Percentiles rank a stretch among this genome's conserved stretches.
Evolutionary conservation across 2,888 invertebrate genomes (phyloP).

Genomic region (Oxystoma pomonae): DNA sequence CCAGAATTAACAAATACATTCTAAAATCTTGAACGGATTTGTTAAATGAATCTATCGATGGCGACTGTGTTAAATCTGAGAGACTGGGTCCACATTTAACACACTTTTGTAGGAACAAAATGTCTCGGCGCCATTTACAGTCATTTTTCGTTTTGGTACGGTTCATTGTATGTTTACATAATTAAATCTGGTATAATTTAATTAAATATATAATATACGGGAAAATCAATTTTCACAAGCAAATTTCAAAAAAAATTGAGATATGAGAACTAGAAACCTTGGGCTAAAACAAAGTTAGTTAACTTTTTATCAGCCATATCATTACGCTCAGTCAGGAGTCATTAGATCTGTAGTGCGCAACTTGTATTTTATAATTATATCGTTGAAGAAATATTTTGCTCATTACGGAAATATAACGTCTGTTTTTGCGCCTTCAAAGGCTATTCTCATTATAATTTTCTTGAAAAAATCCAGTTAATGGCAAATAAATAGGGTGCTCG

Average conservation of each 20-base stretch:
- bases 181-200: no score
- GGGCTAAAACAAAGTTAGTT: no score
- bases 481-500: not conserved
- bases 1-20: no score
- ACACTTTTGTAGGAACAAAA: slow-evolving; percentile 22
- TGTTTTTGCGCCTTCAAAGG: not conserved
- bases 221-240: no score
- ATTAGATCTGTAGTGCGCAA: not conserved
- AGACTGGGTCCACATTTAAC: slow-evolving; percentile 17
- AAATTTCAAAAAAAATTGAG: no score
- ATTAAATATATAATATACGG: no score
- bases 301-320: not conserved
- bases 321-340: not conserved
- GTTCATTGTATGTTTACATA: no score
- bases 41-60: not conserved
- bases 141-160: slow-evolving; percentile 26
- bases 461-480: not conserved
- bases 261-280: no score
- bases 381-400: not conserved
- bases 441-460: not conserved
- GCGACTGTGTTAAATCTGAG: not conserved
- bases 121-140: slow-evolving; percentile 28
- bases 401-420: not conserved
- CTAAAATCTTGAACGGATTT: not conserved
- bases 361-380: not conserved